Conservation (phyloP, 1,140 invertebrate genomes). For the Pseudoatta argentina region DNA sequence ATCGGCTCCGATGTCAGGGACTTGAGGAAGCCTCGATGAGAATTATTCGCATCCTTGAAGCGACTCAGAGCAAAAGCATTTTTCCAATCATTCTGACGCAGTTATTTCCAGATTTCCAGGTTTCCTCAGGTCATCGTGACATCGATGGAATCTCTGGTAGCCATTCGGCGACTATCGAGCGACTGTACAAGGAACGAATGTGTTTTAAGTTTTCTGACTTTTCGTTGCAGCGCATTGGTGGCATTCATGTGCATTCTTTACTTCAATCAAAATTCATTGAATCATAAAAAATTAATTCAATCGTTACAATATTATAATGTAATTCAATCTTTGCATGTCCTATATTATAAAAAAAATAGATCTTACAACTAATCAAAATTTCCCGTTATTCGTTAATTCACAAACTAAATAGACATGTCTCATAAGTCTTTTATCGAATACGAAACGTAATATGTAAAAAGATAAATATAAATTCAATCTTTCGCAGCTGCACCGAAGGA, state of each 20-base stretch:
- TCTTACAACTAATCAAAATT: not conserved
- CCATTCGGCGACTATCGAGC: slow-evolving; percentile 16
- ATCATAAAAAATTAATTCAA: not conserved
- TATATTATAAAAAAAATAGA: not conserved
- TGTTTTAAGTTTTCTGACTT: not conserved
- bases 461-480: not conserved
- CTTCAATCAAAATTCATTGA: not conserved
- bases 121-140: not conserved
- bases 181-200: not conserved
- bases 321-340: not conserved
- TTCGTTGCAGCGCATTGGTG: not conserved
- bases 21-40: slow-evolving; percentile 25
- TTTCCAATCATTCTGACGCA: slow-evolving; percentile 2
- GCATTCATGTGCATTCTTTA: not conserved
- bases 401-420: not conserved
- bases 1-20: not conserved
- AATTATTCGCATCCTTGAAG: not conserved
- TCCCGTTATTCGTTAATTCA: not conserved
- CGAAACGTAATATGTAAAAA: not conserved
- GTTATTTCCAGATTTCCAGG: not conserved
- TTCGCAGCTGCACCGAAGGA: not conserved
- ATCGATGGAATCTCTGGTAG: not conserved
- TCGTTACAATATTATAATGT: not conserved
- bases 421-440: not conserved
- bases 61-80: slow-evolving; percentile 9